These are phyloP conservation scores for Calliscelio sp. DNA, from an alignment of 2,888 invertebrate genomes.

Conservation along the genomic window DNA sequence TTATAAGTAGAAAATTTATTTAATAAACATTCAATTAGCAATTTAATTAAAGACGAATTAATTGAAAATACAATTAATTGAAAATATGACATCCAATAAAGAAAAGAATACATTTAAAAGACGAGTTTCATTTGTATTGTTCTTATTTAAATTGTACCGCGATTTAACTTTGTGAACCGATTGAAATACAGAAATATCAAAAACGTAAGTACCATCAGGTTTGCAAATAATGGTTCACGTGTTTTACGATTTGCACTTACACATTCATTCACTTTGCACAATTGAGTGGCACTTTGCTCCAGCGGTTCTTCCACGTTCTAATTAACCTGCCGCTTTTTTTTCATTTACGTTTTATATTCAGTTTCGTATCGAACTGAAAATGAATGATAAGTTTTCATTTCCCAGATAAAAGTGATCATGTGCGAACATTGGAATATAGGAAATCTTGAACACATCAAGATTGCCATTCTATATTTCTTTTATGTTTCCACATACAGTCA, in stretches of 20 bases:
- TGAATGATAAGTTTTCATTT: conserved; percentile 24
- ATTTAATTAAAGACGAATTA: too few relatives aligned
- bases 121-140: too few relatives aligned
- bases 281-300: conserved; percentile 28
- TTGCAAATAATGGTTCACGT: conserved; percentile 34
- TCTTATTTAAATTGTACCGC: too few relatives aligned
- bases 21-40: conserved; percentile 43
- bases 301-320: conserved; percentile 23
- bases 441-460: too few relatives aligned
- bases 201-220: conserved; percentile 22
- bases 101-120: too few relatives aligned
- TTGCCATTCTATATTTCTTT: too few relatives aligned
- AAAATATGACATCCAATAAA: too few relatives aligned
- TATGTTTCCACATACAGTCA: neutral
- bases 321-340: conserved; percentile 39
- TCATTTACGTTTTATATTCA: conserved; percentile 10
- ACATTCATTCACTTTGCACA: conserved; percentile 26
- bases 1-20: conserved; percentile 58
- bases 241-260: conserved; percentile 45
- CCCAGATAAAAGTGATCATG: too few relatives aligned
- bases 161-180: neutral
- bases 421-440: too few relatives aligned
- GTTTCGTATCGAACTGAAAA: conserved; percentile 4
- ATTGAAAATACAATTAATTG: too few relatives aligned
- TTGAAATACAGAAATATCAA: neutral